Evolutionary conservation across 2,113 vertebrate species (phyloP), one percentile per base, ranked within the genome.

Genomic region (Psophia crepitans): DNA sequence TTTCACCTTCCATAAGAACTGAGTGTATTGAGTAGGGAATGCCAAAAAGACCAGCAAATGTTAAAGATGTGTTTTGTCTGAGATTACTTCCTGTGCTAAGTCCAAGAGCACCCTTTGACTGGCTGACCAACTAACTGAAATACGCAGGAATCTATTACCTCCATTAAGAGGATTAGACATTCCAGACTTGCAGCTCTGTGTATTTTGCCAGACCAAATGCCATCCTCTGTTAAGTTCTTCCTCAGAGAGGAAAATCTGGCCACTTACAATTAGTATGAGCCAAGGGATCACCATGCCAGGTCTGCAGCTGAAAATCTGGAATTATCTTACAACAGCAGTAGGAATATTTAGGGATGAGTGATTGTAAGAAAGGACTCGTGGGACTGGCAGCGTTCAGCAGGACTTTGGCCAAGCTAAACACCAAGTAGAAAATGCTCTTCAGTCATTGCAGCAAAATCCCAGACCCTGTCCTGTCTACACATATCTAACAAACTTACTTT

Each of bases 331-430:
- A 95, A 93, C 81, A 95, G 64, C 78, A 83, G 80, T 61, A 97
- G 81, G 85, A 93, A 85, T 90, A 96, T 84, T 96, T 97, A 53
- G 80, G 86, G 89, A 95, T 94, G 92, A 97, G 79, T 63, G 39
- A 93, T 86, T 97, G 66, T 92, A 90, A 96, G 93, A 54, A 79
- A 77, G 70, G 74, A 53, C 94, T 96, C 83, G 3, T 87, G 96
- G 96, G 93, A 96, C 87, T 96, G 96, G 91, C 95, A 96, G 71
- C 8, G 7, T 58, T 81, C 49, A 51, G 3, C 22, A 23, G n/a
- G 24, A 84, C 63, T 87, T 85, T 84, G 71, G 96, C 98, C 98
- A 98, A 98, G 87, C 61, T 81, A 98, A 98, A 98, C 93, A 96
- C 24, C 35, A 24, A 94, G 57, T 49, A 96, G 94, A 98, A 97